Evolutionary conservation across 2,888 invertebrate species (phyloP).

Genomic region (Minunthozetes semirufus): DNA sequence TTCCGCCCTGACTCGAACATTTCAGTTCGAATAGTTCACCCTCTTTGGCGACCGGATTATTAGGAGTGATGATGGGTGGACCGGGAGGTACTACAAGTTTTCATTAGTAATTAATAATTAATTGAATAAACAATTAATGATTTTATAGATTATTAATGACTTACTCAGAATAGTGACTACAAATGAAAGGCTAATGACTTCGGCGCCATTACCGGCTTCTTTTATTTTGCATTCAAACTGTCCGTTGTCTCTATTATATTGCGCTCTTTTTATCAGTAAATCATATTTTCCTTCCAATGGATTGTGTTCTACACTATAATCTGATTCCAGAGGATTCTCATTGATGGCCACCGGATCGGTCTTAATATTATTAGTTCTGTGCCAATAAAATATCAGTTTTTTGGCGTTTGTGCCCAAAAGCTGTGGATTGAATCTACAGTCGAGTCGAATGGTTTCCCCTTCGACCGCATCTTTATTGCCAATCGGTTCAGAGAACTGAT

Average conservation of each 20-base stretch:
- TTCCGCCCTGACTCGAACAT: conserved; percentile 73
- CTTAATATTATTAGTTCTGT: conserved; percentile 52
- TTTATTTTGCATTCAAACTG: conserved; percentile 70
- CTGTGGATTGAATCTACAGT: conserved; percentile 41
- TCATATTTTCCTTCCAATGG: conserved; percentile 78
- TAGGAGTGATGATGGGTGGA: conserved; percentile 67
- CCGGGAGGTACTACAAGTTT: conserved; percentile 62
- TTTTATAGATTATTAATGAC: conserved; percentile 28
- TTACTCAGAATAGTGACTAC: conserved; percentile 60
- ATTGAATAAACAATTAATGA: neutral
- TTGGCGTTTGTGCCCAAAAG: conserved; percentile 34
- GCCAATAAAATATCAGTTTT: conserved; percentile 42
- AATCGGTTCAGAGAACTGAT: conserved; percentile 1
- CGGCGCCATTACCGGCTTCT: conserved; percentile 63
- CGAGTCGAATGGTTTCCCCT: conserved; percentile 41
- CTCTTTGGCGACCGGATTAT: conserved; percentile 72
- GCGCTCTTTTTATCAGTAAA: conserved; percentile 76
- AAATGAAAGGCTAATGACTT: conserved; percentile 44
- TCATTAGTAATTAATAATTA: neutral
- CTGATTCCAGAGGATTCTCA: conserved; percentile 68
- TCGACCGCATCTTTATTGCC: conserved; percentile 40
- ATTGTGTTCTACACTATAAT: conserved; percentile 73
- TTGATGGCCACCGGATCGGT: conserved; percentile 86
- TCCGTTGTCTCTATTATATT: conserved; percentile 83
- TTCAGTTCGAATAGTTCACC: conserved; percentile 47